Evolutionary conservation across 2,113 vertebrate species (phyloP), one percentile per base, ranked within the genome.

Genomic region (Oryzias melastigma): DNA sequence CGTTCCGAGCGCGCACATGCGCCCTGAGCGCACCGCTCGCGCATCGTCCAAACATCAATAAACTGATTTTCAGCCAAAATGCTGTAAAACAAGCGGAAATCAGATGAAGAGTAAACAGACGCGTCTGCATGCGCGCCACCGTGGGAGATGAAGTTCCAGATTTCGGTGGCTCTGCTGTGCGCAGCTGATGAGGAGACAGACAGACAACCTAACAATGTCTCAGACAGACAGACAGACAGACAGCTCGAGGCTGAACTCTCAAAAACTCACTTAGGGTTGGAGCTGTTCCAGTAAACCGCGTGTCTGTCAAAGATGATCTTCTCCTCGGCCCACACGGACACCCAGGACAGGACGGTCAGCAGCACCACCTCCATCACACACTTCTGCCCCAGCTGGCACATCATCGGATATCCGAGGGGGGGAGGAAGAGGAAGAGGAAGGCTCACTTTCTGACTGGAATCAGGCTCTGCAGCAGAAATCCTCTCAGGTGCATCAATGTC

Each of bases 271-370:
- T 91, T 92, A 86, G 90, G 85, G 58, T 92, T 92, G 60, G 91
- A 90, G 83, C 91, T 92, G 90, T 92, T 92, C 91, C 91, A 92
- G 86, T 91, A 92, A 69, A 92, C 91, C 14, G 89, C 78, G 63
- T 92, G 91, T 82, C 90, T 83, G 78, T 92, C 91, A 55, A 91
- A 90, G 52, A 90, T 85, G 82, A 92, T 90, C 88, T 90, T 91
- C 84, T 92, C 91, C 75, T 92, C 91, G 40, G 90, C 84, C 86
- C 90, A 89, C 59, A 89, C 91, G 58, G 81, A 89, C 49, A 86
- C 80, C 86, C 86, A 89, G 70, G 85, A 91, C 85, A 91, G 77
- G 66, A 88, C 13, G 71, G 75, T 78, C 68, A 92, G 84, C 74
- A 90, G 25, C 86, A 90, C 52, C 80, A 91, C 74, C 90, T 91